Evolutionary conservation across 2,113 vertebrate genomes (phyloP), one percentile per base, ranked within the genome.

Genomic region (Lophura nycthemera): DNA sequence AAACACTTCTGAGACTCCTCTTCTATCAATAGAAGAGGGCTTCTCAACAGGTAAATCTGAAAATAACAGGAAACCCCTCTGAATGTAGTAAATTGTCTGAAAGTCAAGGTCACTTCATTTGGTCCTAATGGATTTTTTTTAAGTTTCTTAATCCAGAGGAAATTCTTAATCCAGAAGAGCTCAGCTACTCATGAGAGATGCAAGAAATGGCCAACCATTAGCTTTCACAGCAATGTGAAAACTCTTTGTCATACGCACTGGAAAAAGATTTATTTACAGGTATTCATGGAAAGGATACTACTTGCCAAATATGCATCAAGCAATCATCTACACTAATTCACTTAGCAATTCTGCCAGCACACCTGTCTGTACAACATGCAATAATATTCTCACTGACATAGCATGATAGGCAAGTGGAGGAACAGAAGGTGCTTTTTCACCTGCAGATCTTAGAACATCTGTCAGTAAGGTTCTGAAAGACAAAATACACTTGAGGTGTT

Each of bases 181-280:
- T 70, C 29, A 61, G 27, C 52, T 7, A 43, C 10, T 10, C 10
- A 1, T 32, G 67, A 63, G 8, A 52, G 11, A 69, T 11, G 13
- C 2, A 83, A 75, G 22, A 83, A 74, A 65, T 6, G 7, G 34
- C 13, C 50, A 75, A 73, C 11, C 20, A 67, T 24, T 72, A 57
- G 36, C 42, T 82, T 18, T 27, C 0, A 0, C 32, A 63, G 7
- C 34, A 75, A 24, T 11, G 19, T 0, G 0, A 79, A 79, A 75
- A 14, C 7, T 59, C 21, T 47, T 40, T 0, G 0, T n/a, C 43
- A 48, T 7, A 5, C 16, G 43, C 13, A 17, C 2, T 10, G 30
- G 7, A 70, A 73, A 20, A 6, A 59, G 13, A 3, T 74, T 71
- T 45, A 43, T 16, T 48, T 20, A 60, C 8, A 67, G 12, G 12